Conservation (phyloP, 2,797 vertebrate genomes). For the Melopsittacus undulatus region DNA sequence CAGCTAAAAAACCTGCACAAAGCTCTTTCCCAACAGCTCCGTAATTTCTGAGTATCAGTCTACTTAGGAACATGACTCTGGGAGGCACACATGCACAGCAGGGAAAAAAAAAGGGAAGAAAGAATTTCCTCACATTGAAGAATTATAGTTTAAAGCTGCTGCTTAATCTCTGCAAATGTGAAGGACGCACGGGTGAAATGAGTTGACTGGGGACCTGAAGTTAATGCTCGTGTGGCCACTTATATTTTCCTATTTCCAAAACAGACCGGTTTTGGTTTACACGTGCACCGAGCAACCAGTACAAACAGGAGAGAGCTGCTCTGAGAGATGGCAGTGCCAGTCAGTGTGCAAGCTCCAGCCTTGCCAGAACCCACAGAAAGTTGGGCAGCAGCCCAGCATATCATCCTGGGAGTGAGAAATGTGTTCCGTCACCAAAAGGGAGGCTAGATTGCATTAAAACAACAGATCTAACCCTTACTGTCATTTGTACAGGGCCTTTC, state of each 20-base stretch:
- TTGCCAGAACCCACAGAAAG: background rate
- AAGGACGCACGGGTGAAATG: background rate
- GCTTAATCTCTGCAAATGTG: background rate
- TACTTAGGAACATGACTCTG: background rate
- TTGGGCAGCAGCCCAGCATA: background rate
- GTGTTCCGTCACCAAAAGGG: background rate
- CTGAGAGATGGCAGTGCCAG: background rate
- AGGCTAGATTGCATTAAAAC: background rate
- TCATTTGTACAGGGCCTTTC: background rate
- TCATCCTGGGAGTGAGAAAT: background rate
- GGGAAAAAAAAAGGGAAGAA: background rate
- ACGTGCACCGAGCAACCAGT: background rate
- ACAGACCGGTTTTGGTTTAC: background rate
- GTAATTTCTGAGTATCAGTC: slow-evolving; percentile 11
- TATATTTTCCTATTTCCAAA: background rate
- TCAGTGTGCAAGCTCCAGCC: background rate
- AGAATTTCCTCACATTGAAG: background rate
- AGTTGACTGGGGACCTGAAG: background rate
- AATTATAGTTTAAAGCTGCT: background rate
- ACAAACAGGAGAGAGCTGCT: slow-evolving; percentile 3
- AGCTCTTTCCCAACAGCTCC: slow-evolving; percentile 9
- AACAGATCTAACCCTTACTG: background rate
- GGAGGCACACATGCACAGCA: background rate
- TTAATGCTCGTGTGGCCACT: background rate
- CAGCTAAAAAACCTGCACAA: slow-evolving; percentile 23